Percentiles rank a stretch among this genome's conserved stretches.
phyloP scores from a whole-genome alignment of 2,113 vertebrate species.

The Mohoua ochrocephala region DNA sequence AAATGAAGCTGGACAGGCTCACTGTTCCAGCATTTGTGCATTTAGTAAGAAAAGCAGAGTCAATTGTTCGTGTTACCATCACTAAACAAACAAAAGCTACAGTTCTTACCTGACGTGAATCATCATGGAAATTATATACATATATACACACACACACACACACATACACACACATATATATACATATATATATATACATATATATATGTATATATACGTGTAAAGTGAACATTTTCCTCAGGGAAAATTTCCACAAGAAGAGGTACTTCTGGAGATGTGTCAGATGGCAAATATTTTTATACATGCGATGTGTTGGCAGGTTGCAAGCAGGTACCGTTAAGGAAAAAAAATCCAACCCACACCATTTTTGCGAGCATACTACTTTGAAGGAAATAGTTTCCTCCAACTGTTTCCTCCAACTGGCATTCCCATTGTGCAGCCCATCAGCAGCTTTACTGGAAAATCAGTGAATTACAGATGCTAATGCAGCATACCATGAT shows the following conservation, averaged over 20 bases:
- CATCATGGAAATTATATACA: neutral
- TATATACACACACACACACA: no score
- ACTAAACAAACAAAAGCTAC: neutral
- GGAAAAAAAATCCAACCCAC: neutral
- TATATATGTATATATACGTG: neutral
- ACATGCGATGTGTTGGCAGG: neutral
- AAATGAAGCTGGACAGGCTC: neutral
- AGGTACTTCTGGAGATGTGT: neutral
- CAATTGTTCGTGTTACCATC: fast-evolving
- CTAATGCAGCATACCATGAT: neutral
- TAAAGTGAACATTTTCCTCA: neutral
- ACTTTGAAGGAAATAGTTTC: neutral
- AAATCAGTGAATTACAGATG: neutral
- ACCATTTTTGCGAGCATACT: neutral
- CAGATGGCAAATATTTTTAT: neutral
- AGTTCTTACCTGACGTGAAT: neutral
- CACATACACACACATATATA: no score
- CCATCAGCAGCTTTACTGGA: neutral
- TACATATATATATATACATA: neutral
- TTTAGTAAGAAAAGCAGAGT: neutral
- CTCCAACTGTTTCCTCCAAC: neutral
- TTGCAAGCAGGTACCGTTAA: neutral
- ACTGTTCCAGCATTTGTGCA: neutral
- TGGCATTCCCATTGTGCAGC: neutral
- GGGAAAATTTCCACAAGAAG: neutral